Evolutionary conservation across 2,797 vertebrate genomes (phyloP), one percentile per base, ranked within the genome.

Genomic region (Eupleurogrammus muticus): DNA sequence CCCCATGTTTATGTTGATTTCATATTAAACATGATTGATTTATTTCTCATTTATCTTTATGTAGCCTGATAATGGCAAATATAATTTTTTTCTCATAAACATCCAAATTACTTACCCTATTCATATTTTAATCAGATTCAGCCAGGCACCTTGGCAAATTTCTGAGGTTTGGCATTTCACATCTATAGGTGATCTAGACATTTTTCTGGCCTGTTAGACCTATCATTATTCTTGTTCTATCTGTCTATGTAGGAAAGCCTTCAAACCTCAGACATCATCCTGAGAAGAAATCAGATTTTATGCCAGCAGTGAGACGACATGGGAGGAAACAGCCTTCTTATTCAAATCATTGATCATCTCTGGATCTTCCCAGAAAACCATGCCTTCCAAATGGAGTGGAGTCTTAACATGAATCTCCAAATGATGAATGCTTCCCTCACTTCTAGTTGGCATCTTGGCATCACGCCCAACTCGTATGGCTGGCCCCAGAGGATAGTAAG

Each of bases 401-500:
- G 73, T 70, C 79, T 86, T 83, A 78, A 78, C 73, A 21, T 67
- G 77, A 73, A 66, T 79, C 17, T 38, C 68, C 70, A 79, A 76
- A 73, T 90, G 88, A 91, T 66, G 87, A 91, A 90, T 81, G 84
- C 68, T 52, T 71, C 66, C 63, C 54, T 79, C 59, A 24, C 60
- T 60, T 77, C 75, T 83, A 75, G 84, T 84, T 86, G 86, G 81
- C 80, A 69, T 59, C 61, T 88, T 91, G 89, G 89, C 89, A 64
- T 59, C 23, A 2, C 60, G 89, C 91, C 91, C 75, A 70, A 73
- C 73, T 70, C 83, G 81, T 80, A 81, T 47, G 77, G 67, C 80
- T 85, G 90, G 86, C 86, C 77, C 59, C 49, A 21, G 60, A 82
- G 85, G 89, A 82, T 90, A 89, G 88, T 86, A 90, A 69, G 76